Base-by-base conservation (phyloP, 2,113 vertebrate genomes). In the Aramus guarauna region DNA sequence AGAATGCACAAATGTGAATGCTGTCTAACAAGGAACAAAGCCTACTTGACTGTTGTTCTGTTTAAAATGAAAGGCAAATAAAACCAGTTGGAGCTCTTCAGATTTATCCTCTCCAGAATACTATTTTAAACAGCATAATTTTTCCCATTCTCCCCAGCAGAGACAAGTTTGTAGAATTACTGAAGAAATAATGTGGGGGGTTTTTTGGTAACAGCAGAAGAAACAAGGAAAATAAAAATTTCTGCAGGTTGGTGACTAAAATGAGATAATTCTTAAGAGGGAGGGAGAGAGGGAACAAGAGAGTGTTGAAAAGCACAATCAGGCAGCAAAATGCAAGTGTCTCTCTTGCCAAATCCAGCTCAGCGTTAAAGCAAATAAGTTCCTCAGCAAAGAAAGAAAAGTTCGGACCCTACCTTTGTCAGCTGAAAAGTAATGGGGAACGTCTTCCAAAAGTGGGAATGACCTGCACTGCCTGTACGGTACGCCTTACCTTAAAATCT, bases 401-500 rank as follows among this genome's bases (percentile, higher is more conserved):
- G 91, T 74, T 86, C 26, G 8, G 85, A 97, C 97, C 97, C 97
- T 98, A 98, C 98, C 98, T 98, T 98, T 73, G 94, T 97, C 97
- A 96, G 97, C 75, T 92, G 98, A 92, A 96, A 97, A 96, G 97
- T 77, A 95, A 94, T 95, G 93, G 93, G 97, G 90, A 96, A 90
- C 76, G 85, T 94, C 97, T 96, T 97, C 97, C 97, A 97, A 96
- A 94, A 96, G 95, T 94, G 94, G 94, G 94, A 97, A 66, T 96
- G 98, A 98, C 98, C 97, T 96, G 95, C 83, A 64, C 95, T 96
- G 97, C 83, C 94, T 97, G 83, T 75, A 59, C 53, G 64, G 95
- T 68, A 85, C 84, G 92, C 92, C 96, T 98, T 98, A 98, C 98
- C 98, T 98, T 98, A 97, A 98, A 97, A 97, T 98, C 98, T 98